A percentile compares a stretch with the other conserved stretches of the same genome.
These are phyloP conservation scores for Amia ocellicauda DNA, from an alignment of 2,113 vertebrate genomes.

Conservation along the genomic window DNA sequence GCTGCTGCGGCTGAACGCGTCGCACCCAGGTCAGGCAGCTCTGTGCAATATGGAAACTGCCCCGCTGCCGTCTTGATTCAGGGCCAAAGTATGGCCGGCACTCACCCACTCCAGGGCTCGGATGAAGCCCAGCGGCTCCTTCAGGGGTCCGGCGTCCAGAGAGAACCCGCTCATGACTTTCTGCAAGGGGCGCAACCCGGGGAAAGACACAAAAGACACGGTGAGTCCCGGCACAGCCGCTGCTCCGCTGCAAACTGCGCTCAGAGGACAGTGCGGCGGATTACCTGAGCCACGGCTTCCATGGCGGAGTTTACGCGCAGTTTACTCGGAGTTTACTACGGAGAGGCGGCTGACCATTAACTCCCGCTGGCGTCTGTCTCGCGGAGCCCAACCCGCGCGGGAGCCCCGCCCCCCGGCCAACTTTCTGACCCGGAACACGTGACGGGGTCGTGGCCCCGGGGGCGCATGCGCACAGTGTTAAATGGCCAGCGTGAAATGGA, in stretches of 20 bases:
- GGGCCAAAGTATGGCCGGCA: no score
- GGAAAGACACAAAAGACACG: background rate
- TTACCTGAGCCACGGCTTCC: conserved; percentile 53
- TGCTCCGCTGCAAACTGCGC: conserved; percentile 3
- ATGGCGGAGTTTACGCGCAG: conserved; percentile 27
- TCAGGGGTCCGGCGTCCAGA: conserved; percentile 75
- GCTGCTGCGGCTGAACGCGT: no score
- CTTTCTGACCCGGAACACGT: background rate
- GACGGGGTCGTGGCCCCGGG: no score
- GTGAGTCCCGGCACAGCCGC: background rate
- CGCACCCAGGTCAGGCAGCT: no score
- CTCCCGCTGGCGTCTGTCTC: no score
- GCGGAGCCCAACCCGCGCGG: no score
- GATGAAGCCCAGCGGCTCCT: conserved; percentile 87
- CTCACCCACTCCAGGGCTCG: conserved; percentile 89
- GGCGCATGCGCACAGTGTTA: no score
- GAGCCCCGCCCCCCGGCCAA: background rate
- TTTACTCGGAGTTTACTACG: background rate
- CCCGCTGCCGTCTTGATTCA: no score
- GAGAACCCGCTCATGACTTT: conserved; percentile 56
- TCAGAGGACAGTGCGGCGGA: background rate
- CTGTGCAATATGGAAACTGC: no score
- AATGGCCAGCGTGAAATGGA: no score
- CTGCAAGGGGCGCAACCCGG: conserved; percentile 30
- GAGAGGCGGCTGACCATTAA: no score